Evolutionary conservation across 2,113 vertebrate species (phyloP).

Genomic region (Dipodomys ordii): DNA sequence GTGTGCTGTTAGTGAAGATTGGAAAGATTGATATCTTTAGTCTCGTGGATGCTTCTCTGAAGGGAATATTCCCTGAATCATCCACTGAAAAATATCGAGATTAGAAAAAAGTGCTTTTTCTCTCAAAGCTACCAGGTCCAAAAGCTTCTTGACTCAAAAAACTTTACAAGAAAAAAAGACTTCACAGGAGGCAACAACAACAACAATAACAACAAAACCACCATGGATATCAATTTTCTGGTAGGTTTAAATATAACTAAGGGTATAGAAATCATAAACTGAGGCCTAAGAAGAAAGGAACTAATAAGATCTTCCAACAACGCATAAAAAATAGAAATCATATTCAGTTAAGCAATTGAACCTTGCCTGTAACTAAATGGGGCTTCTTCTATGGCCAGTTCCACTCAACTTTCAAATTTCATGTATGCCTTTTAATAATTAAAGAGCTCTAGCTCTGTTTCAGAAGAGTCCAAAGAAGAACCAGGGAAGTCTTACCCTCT

Average conservation of each 20-base stretch:
- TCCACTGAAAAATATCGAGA: not conserved
- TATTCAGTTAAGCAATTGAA: not conserved
- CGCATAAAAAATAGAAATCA: not conserved
- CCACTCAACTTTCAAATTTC: not conserved
- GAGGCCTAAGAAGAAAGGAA: not conserved
- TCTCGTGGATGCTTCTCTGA: not conserved
- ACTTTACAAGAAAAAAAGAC: not conserved
- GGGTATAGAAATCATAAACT: not conserved
- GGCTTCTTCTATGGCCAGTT: not conserved
- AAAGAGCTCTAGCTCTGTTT: not conserved
- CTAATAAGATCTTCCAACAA: not conserved
- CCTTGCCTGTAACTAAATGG: not conserved
- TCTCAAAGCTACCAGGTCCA: not conserved
- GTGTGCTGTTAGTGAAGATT: not conserved
- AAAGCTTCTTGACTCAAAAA: not conserved
- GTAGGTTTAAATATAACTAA: not conserved
- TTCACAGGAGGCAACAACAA: not conserved
- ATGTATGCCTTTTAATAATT: not conserved
- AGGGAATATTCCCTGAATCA: not conserved
- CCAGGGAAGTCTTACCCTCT: not conserved
- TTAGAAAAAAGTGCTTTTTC: not conserved
- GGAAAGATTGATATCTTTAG: not conserved
- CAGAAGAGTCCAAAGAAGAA: not conserved
- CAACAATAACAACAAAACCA: too few relatives aligned
- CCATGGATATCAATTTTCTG: too few relatives aligned